Base-by-base conservation (phyloP, 2,888 invertebrate species). In the Boloria euphrosyne region DNA sequence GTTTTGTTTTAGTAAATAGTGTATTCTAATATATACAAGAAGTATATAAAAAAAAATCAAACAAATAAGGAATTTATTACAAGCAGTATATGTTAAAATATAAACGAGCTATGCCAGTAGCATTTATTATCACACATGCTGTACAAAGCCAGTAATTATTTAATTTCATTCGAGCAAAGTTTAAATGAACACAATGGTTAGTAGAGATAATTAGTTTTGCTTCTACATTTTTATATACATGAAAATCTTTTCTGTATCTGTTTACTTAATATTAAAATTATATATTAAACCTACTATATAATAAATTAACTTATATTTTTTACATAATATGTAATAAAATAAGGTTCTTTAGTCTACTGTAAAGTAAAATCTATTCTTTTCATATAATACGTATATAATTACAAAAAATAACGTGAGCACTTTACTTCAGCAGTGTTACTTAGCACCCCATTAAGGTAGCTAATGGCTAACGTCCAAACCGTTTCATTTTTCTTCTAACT, bases 401-500 rank as follows among this genome's bases (percentile, higher is more conserved):
- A 49, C 47, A 59, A 59, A 58, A 17, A 44, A 47, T 62, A 62
- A 50, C 54, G 47, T 68, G 49, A 55, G 18, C 38, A 60, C 38
- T 66, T 14, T 43, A 49, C 61, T 61, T 50, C 50, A 47, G 57
- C 62, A 49, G 18, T 58, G 53, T 53, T 65, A 67, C 69, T 69
- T 62, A 64, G 58, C 67, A 58, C 55, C 53, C 64, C 53, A 69
- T 69, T 69, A 69, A 57, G 44, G 64, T 59, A 27, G 44, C 57
- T 58, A 69, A 67, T 69, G 67, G 67, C 58, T 47, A 57, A 57
- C 55, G 46, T 64, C 47, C 60, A 46, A 65, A 58, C 58, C 58
- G 50, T 65, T 66, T 66, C 60, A 53, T 66, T 69, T 66, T 69
- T 66, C 60, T 63, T 52, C 49, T 68, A 49, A 49, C 52, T 55